Evolutionary conservation across 1,140 invertebrate genomes (phyloP).

Genomic region (Aphaenogaster ashmeadi): DNA sequence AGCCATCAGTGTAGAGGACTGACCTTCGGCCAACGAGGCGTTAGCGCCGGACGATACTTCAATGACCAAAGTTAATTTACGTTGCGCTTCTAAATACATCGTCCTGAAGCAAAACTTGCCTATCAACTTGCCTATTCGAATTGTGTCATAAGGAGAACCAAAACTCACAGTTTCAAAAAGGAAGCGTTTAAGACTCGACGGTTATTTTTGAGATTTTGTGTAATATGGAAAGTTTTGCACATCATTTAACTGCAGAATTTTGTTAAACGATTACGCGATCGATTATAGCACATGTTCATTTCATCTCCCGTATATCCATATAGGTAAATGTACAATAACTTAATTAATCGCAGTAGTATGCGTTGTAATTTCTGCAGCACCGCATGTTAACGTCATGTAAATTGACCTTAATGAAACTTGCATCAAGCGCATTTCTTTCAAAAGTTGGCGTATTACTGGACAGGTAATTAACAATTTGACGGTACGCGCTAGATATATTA

Average conservation of each 20-base stretch:
- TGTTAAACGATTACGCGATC: slow-evolving; percentile 8
- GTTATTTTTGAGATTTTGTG: not conserved
- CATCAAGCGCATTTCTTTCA: slow-evolving; percentile 33
- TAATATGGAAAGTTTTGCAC: not conserved
- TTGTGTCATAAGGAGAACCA: not conserved
- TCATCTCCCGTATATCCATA: not conserved
- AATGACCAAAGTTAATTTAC: slow-evolving; percentile 65
- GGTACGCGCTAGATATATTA: not conserved
- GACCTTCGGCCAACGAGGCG: slow-evolving; percentile 32
- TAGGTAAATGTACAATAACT: slow-evolving; percentile 17
- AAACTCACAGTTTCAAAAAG: not conserved
- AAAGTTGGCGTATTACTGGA: slow-evolving; percentile 22
- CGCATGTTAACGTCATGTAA: slow-evolving; percentile 40
- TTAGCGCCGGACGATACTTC: slow-evolving; percentile 58
- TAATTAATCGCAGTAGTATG: slow-evolving; percentile 37
- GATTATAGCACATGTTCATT: not conserved
- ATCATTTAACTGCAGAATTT: not conserved
- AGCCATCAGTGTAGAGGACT: slow-evolving; percentile 24
- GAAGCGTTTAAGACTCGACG: not conserved
- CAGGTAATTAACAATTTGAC: slow-evolving; percentile 43
- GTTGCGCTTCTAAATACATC: slow-evolving; percentile 50
- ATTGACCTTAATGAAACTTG: slow-evolving; percentile 53
- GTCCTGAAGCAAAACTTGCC: not conserved
- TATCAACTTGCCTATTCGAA: not conserved
- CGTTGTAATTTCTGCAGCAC: slow-evolving; percentile 25